Evolutionary conservation across 2,888 invertebrate species (phyloP), one percentile per base, ranked within the genome.

Genomic region (Amblyjoppa fuscipennis): DNA sequence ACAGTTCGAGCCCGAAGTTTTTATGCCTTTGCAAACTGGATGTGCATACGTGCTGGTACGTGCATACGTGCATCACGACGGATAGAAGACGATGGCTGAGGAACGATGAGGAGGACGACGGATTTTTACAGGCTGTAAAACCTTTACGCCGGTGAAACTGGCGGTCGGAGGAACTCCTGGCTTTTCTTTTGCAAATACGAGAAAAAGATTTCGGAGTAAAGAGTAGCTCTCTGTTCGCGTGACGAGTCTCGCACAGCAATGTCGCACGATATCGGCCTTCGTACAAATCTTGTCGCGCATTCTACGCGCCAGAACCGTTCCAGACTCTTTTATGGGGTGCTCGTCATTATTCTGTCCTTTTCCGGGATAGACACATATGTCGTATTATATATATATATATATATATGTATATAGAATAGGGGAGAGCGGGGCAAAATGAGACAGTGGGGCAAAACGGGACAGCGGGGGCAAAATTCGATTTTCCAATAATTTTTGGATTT

Each of bases 91-190:
- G 66, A 31, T 68, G 34, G 31, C 45, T 13, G 66, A 83, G 69
- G 83, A 80, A 77, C 69, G n/a, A 16, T 34, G 59, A 59, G 79
- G 79, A 83, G 66, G 81, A 74, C 73, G 81, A 75, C 84, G 87
- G 87, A 90, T 90, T 90, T 91, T 90, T 89, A 91, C 89, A 76
- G 87, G 81, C 89, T 87, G 89, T 90, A 90, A 91, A 91, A 86
- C 89, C 89, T 87, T 89, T 90, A 77, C 84, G 81, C 61, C 77
- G 77, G 81, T 74, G 78, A 78, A 61, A 73, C 81, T 73, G 71
- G 80, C 68, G 75, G 64, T 73, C 68, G 53, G 77, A 68, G 61
- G 71, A n/a, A 68, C 66, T 80, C 59, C 28, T n/a, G 4, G 56
- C 45, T 69, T 77, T 81, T 73, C 49, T 38, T 34, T 28, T n/a